Evolutionary conservation across 2,888 invertebrate genomes (phyloP).

Genomic region (Helicoverpa assulta): DNA sequence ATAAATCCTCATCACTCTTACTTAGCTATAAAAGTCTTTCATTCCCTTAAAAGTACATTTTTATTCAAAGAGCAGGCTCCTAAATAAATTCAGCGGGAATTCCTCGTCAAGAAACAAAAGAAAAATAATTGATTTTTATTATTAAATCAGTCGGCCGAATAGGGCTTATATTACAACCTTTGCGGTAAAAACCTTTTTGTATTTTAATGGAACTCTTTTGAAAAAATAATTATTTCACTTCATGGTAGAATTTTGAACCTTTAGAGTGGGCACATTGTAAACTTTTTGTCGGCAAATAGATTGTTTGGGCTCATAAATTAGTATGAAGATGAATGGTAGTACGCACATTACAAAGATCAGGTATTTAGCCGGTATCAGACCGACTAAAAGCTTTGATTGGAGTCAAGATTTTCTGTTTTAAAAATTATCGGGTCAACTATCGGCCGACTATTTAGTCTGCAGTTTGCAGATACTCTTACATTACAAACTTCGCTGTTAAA

Average conservation of each 20-base stretch:
- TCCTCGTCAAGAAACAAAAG: slow-evolving; percentile 13
- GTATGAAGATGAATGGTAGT: too few species aligned
- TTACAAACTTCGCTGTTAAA: not conserved
- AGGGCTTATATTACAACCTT: slow-evolving; percentile 18
- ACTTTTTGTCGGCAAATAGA: too few species aligned
- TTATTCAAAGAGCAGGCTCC: not conserved
- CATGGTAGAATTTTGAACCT: not conserved
- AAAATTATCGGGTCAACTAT: too few species aligned
- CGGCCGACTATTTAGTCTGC: too few species aligned
- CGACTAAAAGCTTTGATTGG: too few species aligned
- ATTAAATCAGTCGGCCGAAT: slow-evolving; percentile 27
- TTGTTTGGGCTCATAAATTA: too few species aligned
- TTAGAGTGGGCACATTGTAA: not conserved
- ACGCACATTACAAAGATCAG: too few species aligned
- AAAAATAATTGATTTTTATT: slow-evolving; percentile 39
- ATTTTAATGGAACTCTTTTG: slow-evolving; percentile 46
- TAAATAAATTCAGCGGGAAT: not conserved
- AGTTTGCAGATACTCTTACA: too few species aligned
- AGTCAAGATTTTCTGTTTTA: too few species aligned
- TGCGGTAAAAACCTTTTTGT: slow-evolving; percentile 18
- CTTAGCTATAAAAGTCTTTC: too few species aligned
- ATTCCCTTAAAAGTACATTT: not conserved
- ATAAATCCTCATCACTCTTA: too few species aligned
- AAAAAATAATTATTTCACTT: slow-evolving; percentile 30
- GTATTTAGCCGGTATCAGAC: too few species aligned